Evolutionary conservation across 2,797 vertebrate species (phyloP), one percentile per base, ranked within the genome.

Genomic region (Sebastolobus alascanus): DNA sequence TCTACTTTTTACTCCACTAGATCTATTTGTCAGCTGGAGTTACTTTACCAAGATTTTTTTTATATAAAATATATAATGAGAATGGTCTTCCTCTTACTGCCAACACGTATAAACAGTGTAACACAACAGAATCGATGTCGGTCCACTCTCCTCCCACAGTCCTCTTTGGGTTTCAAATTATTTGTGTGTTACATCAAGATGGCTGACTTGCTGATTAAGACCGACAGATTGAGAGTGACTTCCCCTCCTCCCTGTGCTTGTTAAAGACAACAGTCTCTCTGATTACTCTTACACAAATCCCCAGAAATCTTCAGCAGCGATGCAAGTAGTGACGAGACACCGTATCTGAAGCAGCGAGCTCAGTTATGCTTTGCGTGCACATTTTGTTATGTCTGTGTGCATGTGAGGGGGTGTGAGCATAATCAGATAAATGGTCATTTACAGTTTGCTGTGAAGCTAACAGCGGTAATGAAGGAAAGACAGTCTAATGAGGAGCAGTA

Each of bases 101-200:
- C 59, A 56, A 22, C n/a, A 38, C 5, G 0, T 22, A 52, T 3
- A n/a, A 60, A 59, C 31, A 22, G 14, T 6, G 6, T 6, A 18
- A 59, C 33, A 18, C 20, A 46, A 40, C 40, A 55, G 27, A 77
- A 35, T 43, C 14, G 2, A 43, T 43, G 65, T 18, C 37, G 38
- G n/a, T 66, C 8, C 50, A 60, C 25, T 75, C 29, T 70, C 37
- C 52, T 20, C 9, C 22, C 35, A 54, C 37, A 50, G 29, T 61
- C 33, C 43, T 71, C 29, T 67, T 58, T 74, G 63, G 50, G 18
- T 33, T 81, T 54, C 87, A 18, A 90, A 91, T 87, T 60, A 90
- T 93, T 84, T 54, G 67, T 67, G 64, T 18, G 46, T 43, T 68
- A 67, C 63, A 75, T 80, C 16, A 68, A 35, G 55, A 80, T 35